phyloP scores from a whole-genome alignment of 1,140 invertebrate genomes.

The Metopolophium dirhodum region DNA sequence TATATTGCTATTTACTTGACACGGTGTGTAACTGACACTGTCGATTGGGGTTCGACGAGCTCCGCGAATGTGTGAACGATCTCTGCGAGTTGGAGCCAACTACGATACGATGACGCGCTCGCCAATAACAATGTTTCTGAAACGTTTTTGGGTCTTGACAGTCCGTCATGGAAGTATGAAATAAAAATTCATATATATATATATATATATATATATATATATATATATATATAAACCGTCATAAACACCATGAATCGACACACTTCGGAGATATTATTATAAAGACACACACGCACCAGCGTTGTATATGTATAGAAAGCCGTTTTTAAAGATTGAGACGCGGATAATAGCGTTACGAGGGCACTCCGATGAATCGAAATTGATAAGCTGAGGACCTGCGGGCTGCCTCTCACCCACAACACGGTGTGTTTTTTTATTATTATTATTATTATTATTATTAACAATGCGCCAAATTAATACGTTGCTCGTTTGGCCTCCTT shows the following conservation, averaged over 20 bases:
- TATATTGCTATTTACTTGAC: no score
- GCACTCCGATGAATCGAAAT: constrained; percentile 56
- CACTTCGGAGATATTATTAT: constrained; percentile 36
- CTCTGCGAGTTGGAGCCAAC: neutral
- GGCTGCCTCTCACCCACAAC: constrained; percentile 53
- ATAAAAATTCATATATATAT: constrained; percentile 1
- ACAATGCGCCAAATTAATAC: constrained; percentile 56
- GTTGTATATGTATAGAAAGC: constrained; percentile 37
- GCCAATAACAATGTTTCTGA: neutral
- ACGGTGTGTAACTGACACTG: neutral
- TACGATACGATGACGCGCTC: neutral
- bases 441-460: constrained; percentile 51
- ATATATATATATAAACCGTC: neutral
- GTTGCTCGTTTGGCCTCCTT: constrained; percentile 55
- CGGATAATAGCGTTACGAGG: constrained; percentile 54
- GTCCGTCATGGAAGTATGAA: neutral
- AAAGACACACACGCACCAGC: constrained; percentile 19
- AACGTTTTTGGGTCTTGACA: constrained; percentile 15
- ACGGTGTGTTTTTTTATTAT: constrained; percentile 4
- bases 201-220: neutral
- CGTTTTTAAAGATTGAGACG: constrained; percentile 53
- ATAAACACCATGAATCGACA: constrained; percentile 50
- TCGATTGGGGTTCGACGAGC: neutral
- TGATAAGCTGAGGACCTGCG: constrained; percentile 54
- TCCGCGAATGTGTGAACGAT: neutral